phyloP scores from a whole-genome alignment of 2,113 vertebrate species.

The Willisornis vidua region DNA sequence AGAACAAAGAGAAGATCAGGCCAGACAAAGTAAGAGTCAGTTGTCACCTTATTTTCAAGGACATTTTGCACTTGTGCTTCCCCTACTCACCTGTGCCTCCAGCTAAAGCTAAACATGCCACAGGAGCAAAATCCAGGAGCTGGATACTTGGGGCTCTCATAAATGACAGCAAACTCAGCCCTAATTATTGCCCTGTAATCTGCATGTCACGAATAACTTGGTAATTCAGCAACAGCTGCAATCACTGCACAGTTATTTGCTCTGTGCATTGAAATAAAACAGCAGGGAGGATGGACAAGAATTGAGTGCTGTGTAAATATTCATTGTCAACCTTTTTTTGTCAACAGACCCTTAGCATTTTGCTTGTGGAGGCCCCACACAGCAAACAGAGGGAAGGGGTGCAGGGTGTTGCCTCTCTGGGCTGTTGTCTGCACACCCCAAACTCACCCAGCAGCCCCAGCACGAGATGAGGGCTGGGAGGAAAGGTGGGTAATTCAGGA shows the following conservation, averaged over 20 bases:
- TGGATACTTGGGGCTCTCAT: conserved; percentile 11
- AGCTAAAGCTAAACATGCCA: conserved; percentile 1
- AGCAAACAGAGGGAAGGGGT: neutral
- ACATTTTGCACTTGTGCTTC: neutral
- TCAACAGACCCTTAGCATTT: neutral
- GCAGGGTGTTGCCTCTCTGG: neutral
- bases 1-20: neutral
- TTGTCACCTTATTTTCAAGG: neutral
- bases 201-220: neutral
- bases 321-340: neutral
- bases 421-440: neutral
- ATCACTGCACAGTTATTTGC: neutral
- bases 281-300: neutral
- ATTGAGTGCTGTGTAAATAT: neutral
- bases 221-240: neutral
- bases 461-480: neutral
- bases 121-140: neutral
- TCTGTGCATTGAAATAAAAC: neutral
- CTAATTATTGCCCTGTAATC: conserved; percentile 56
- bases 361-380: neutral
- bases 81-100: neutral
- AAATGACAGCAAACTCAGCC: conserved; percentile 6
- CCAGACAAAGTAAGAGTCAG: neutral
- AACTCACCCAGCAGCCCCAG: neutral
- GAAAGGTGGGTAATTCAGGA: neutral